Evolutionary conservation across 1,140 invertebrate species (phyloP).

Genomic region (Monochamus saltuarius): DNA sequence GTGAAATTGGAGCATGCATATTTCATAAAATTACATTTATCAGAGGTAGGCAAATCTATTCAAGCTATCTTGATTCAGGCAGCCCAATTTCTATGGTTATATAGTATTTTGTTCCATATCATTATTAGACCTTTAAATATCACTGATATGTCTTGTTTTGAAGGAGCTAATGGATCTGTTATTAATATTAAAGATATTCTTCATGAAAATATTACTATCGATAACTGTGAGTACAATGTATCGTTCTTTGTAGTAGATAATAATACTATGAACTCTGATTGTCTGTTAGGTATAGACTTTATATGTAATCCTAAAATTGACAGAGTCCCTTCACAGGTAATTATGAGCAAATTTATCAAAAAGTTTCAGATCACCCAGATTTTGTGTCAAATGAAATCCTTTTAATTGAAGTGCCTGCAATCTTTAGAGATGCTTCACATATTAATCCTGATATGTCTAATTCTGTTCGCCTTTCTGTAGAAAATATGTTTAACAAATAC

Average conservation of each 20-base stretch:
- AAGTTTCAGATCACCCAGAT: too few relatives aligned
- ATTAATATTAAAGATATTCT: background rate
- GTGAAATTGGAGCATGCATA: background rate
- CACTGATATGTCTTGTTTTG: background rate
- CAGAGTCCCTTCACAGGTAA: too few relatives aligned
- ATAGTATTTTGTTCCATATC: background rate
- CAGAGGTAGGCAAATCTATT: background rate
- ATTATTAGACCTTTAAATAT: background rate
- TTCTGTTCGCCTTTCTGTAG: too few relatives aligned
- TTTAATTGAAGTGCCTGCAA: background rate
- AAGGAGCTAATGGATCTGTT: background rate
- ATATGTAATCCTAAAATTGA: too few relatives aligned
- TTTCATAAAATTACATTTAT: too few relatives aligned
- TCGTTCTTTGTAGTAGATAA: too few relatives aligned
- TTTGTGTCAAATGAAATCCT: constrained; percentile 1
- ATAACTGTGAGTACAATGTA: too few relatives aligned
- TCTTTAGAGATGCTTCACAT: too few relatives aligned
- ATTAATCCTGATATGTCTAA: too few relatives aligned
- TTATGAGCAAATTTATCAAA: too few relatives aligned
- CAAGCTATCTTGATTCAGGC: background rate
- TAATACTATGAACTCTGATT: too few relatives aligned
- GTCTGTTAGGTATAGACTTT: too few relatives aligned
- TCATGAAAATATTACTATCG: constrained; percentile 6
- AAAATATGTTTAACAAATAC: background rate
- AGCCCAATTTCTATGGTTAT: background rate